These are phyloP conservation scores for Aphis gossypii DNA, from an alignment of 1,140 invertebrate species.

Conservation along the genomic window DNA sequence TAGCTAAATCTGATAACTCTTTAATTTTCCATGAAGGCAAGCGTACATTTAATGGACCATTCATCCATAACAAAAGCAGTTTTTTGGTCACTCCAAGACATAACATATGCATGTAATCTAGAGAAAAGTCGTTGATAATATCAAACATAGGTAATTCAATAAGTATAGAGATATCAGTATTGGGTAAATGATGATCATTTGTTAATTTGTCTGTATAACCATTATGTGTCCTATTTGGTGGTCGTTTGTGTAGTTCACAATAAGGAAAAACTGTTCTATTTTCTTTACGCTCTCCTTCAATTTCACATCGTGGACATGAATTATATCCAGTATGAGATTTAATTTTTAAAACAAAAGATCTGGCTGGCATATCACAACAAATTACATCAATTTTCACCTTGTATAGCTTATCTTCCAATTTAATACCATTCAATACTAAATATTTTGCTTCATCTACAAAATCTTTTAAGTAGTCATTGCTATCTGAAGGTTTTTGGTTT, in stretches of 20 bases:
- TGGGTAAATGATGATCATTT: neutral
- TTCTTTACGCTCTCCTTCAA: neutral
- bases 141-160: constrained; percentile 59
- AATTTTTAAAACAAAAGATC: constrained; percentile 60
- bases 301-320: constrained; percentile 61
- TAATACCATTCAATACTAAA: constrained; percentile 59
- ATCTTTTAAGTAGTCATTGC: constrained; percentile 58
- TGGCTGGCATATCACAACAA: constrained; percentile 61
- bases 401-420: constrained; percentile 24
- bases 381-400: constrained; percentile 59
- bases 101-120: constrained; percentile 61
- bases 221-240: constrained; percentile 3
- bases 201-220: neutral
- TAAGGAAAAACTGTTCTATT: neutral
- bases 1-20: constrained; percentile 57
- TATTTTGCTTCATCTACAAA: neutral
- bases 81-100: constrained; percentile 64
- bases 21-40: constrained; percentile 29
- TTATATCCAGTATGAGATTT: constrained; percentile 55
- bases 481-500: constrained; percentile 59
- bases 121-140: constrained; percentile 62
- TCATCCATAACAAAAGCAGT: constrained; percentile 62
- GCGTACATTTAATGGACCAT: constrained; percentile 9
- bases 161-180: constrained; percentile 10
- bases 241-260: neutral